Evolutionary conservation across 1,140 invertebrate genomes (phyloP).

Genomic region (Zaprionus kolodkinae): DNA sequence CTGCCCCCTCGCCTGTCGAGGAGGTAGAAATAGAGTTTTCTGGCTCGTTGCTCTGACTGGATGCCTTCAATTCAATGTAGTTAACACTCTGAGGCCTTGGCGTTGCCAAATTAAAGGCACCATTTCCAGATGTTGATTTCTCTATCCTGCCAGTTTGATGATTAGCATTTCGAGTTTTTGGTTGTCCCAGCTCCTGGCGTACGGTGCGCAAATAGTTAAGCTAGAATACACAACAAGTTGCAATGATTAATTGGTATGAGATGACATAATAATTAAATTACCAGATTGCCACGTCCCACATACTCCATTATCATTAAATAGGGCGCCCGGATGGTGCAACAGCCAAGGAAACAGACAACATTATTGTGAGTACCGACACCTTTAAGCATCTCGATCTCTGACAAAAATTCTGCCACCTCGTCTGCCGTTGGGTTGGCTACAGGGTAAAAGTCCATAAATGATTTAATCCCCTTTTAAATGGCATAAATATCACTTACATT

Average conservation of each 20-base stretch:
- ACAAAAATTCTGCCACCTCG: constrained; percentile 88
- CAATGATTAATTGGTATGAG: not conserved
- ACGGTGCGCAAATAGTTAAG: constrained; percentile 66
- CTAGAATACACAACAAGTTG: constrained; percentile 21
- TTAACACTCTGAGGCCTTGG: constrained; percentile 49
- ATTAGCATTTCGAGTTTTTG: constrained; percentile 59
- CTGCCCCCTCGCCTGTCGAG: not conserved
- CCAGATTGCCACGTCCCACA: constrained; percentile 91
- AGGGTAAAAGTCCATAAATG: not conserved
- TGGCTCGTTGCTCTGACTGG: constrained; percentile 42
- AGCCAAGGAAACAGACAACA: constrained; percentile 91
- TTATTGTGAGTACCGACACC: constrained; percentile 90
- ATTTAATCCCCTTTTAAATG: not conserved
- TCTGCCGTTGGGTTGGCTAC: constrained; percentile 85
- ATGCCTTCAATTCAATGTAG: constrained; percentile 74
- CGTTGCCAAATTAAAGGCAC: not conserved
- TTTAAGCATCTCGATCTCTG: constrained; percentile 92
- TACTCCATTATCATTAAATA: constrained; percentile 92
- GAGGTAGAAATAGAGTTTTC: not conserved
- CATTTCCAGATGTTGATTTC: not conserved
- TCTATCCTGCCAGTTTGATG: constrained; percentile 38
- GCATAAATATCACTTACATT: constrained; percentile 84
- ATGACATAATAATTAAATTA: constrained; percentile 65
- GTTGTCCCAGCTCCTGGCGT: constrained; percentile 53
- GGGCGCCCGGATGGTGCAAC: constrained; percentile 89